Evolutionary conservation across 2,888 invertebrate genomes (phyloP).

Genomic region (Omphaloscelis lunosa): DNA sequence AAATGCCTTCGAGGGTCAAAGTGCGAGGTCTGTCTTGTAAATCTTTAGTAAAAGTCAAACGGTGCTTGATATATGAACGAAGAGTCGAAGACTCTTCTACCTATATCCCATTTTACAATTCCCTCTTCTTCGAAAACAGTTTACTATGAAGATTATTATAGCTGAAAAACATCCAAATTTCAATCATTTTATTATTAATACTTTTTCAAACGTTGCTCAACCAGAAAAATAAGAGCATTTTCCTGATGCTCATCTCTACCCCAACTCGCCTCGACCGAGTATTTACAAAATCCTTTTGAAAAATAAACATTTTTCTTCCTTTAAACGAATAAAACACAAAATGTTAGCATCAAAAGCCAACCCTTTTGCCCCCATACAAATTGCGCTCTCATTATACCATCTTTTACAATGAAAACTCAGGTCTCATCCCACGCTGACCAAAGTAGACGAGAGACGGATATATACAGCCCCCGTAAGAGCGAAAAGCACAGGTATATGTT

Average conservation of each 20-base stretch:
- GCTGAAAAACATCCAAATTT: not conserved
- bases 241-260: not conserved
- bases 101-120: not conserved
- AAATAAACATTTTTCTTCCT: conserved; percentile 48
- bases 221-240: not conserved
- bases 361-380: conserved; percentile 65
- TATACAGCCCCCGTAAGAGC: conserved; percentile 64
- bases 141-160: not conserved
- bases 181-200: not conserved
- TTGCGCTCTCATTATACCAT: conserved; percentile 73
- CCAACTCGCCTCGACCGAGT: not conserved
- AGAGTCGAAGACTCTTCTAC: too few relatives aligned
- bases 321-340: conserved; percentile 60
- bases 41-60: not conserved
- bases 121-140: not conserved
- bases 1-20: not conserved
- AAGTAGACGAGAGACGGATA: conserved; percentile 78
- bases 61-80: too few relatives aligned
- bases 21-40: not conserved
- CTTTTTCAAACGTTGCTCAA: not conserved
- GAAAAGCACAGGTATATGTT: conserved; percentile 75
- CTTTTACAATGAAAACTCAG: conserved; percentile 82
- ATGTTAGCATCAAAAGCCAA: conserved; percentile 66
- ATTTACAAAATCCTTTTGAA: conserved; percentile 21
- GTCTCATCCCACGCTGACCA: conserved; percentile 83